A percentile compares a stretch with the other conserved stretches of the same genome.
phyloP scores from a whole-genome alignment of 2,888 invertebrate species.

The Lasioglossum zephyrum region DNA sequence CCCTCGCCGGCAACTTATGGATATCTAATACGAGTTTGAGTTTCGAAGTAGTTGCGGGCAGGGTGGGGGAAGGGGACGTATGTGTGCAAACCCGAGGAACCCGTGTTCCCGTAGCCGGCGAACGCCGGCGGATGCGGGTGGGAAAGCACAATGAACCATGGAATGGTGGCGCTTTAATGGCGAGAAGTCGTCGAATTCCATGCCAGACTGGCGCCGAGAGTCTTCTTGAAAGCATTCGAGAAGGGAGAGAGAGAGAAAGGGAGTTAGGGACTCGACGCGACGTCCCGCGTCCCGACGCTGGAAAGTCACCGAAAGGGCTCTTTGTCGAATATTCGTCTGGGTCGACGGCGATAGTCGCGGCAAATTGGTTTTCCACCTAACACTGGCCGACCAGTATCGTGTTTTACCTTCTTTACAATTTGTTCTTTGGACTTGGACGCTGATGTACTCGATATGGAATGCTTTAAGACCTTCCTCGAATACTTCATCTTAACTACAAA shows the following conservation, averaged over 20 bases:
- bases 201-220: slow-evolving; percentile 62
- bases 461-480: neutral
- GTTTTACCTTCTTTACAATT: slow-evolving; percentile 16
- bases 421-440: slow-evolving; percentile 5
- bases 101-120: neutral
- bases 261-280: slow-evolving; percentile 26
- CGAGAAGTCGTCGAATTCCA: slow-evolving; percentile 76
- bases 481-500: neutral
- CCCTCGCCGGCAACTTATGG: slow-evolving; percentile 79
- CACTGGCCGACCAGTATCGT: slow-evolving; percentile 25
- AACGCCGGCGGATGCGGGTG: slow-evolving; percentile 51
- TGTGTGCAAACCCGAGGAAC: neutral
- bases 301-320: slow-evolving; percentile 52
- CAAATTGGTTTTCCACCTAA: slow-evolving; percentile 65
- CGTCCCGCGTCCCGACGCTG: slow-evolving; percentile 8
- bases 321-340: slow-evolving; percentile 64
- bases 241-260: slow-evolving; percentile 6
- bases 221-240: slow-evolving; percentile 64
- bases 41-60: slow-evolving; percentile 67
- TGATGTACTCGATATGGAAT: neutral
- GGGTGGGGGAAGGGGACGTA: neutral
- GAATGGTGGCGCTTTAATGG: slow-evolving; percentile 75
- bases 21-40: slow-evolving; percentile 77
- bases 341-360: slow-evolving; percentile 47
- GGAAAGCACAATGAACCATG: slow-evolving; percentile 75